A percentile compares a stretch with the other conserved stretches of the same genome.
phyloP scores from a whole-genome alignment of 2,888 invertebrate genomes.

The Ormia ochracea region DNA sequence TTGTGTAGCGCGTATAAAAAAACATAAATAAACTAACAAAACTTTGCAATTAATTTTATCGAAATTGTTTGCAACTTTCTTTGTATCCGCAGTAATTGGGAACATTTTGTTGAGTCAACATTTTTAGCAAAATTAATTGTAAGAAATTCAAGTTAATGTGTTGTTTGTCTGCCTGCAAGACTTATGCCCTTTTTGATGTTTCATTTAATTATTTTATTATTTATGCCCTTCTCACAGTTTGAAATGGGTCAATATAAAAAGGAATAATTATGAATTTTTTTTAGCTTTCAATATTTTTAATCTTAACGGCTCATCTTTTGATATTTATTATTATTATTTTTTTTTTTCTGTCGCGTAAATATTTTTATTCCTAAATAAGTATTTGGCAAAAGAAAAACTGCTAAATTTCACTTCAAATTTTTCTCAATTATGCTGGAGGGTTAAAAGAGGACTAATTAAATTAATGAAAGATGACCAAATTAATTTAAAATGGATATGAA shows the following conservation, averaged over 20 bases:
- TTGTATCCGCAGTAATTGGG: conserved; percentile 6
- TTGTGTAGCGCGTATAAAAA: neutral
- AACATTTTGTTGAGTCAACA: conserved; percentile 40
- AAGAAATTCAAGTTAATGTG: conserved; percentile 45
- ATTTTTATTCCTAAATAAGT: conserved; percentile 12
- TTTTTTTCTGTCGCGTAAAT: neutral
- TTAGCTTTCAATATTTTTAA: neutral
- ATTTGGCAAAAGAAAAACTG: no score
- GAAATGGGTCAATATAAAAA: conserved; percentile 55
- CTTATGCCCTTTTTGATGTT: neutral
- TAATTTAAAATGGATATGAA: no score
- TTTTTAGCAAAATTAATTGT: conserved; percentile 51
- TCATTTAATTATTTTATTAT: conserved; percentile 52
- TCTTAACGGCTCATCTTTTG: neutral
- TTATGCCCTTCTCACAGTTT: conserved; percentile 29
- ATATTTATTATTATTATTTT: no score
- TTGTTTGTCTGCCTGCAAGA: conserved; percentile 5
- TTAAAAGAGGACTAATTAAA: no score
- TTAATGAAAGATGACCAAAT: no score
- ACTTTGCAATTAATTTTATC: conserved; percentile 15
- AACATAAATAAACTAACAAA: neutral
- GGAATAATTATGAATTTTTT: conserved; percentile 21
- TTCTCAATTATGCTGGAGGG: no score
- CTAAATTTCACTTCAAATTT: no score
- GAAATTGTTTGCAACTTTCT: conserved; percentile 13